phyloP scores from a whole-genome alignment of 2,797 vertebrate species.

The Orestias chungarensis region DNA sequence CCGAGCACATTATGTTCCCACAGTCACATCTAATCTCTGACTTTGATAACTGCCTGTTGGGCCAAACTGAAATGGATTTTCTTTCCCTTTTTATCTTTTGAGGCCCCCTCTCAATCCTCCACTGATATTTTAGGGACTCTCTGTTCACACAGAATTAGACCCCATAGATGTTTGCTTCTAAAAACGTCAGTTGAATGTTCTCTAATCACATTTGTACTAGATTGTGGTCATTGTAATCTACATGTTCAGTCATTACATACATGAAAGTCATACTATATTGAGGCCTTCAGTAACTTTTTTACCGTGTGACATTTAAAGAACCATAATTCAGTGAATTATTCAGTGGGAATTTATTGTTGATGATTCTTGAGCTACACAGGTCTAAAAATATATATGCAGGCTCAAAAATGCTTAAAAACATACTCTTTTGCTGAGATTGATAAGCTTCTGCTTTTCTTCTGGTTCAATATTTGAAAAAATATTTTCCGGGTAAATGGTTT shows the following conservation, averaged over 20 bases:
- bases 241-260: not conserved
- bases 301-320: not conserved
- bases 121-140: conserved; percentile 35
- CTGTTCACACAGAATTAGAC: conserved; percentile 23
- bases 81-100: conserved; percentile 47
- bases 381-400: not conserved
- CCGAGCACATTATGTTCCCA: conserved; percentile 67
- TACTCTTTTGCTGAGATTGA: not conserved
- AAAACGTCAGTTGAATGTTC: not conserved
- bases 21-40: conserved; percentile 64
- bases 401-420: not conserved
- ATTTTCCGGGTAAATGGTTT: not conserved
- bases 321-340: not conserved
- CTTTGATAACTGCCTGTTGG: conserved; percentile 64
- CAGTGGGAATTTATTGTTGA: not conserved
- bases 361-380: no score
- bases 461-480: not conserved
- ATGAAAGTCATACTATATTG: not conserved
- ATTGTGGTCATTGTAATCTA: not conserved
- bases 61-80: conserved; percentile 46
- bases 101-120: conserved; percentile 38
- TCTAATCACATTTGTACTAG: not conserved
- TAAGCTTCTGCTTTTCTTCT: not conserved
- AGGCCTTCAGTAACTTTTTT: not conserved
- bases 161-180: not conserved